Percentiles rank a stretch among this genome's conserved stretches.
Evolutionary conservation across 2,797 vertebrate species (phyloP).

Genomic region (Chaenodraco wilsoni): DNA sequence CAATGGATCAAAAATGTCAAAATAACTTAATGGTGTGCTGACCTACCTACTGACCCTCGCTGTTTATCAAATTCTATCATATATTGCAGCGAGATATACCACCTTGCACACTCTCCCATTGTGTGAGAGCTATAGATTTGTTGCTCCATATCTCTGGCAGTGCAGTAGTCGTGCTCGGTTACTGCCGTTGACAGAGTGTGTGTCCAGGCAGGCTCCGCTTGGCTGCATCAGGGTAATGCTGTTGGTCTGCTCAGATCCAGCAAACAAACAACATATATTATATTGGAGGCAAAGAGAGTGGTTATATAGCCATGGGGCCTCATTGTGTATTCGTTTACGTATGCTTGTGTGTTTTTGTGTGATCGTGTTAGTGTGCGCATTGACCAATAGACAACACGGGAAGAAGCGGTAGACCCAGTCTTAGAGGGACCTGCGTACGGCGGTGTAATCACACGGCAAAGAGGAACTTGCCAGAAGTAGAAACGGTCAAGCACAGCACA

Average conservation of each 20-base stretch:
- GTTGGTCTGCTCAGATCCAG: slow-evolving; percentile 53
- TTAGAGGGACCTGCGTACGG: slow-evolving; percentile 37
- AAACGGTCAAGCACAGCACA: slow-evolving; percentile 14
- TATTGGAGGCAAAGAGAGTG: slow-evolving; percentile 33
- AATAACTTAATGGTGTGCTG: slow-evolving; percentile 62
- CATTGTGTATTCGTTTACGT: slow-evolving; percentile 35
- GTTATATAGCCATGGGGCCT: slow-evolving; percentile 42
- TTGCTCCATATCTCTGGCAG: slow-evolving; percentile 65
- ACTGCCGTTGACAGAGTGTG: slow-evolving; percentile 68
- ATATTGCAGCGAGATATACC: slow-evolving; percentile 33
- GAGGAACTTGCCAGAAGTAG: slow-evolving; percentile 25
- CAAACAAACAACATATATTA: slow-evolving; percentile 70
- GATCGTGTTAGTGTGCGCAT: slow-evolving; percentile 34
- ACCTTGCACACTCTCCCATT: slow-evolving; percentile 29
- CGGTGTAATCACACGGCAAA: slow-evolving; percentile 33
- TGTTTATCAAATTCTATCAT: slow-evolving; percentile 69
- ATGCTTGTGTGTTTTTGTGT: slow-evolving; percentile 29
- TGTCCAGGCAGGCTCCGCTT: slow-evolving; percentile 60
- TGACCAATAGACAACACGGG: slow-evolving; percentile 40
- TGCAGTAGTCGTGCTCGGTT: slow-evolving; percentile 53
- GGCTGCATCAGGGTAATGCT: slow-evolving; percentile 69
- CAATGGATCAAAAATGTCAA: slow-evolving; percentile 63
- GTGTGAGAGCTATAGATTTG: slow-evolving; percentile 69
- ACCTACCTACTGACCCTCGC: slow-evolving; percentile 52
- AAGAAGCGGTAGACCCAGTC: slow-evolving; percentile 28